Base-by-base conservation (phyloP, 23 tunicate species). In the Corella eumyota region DNA sequence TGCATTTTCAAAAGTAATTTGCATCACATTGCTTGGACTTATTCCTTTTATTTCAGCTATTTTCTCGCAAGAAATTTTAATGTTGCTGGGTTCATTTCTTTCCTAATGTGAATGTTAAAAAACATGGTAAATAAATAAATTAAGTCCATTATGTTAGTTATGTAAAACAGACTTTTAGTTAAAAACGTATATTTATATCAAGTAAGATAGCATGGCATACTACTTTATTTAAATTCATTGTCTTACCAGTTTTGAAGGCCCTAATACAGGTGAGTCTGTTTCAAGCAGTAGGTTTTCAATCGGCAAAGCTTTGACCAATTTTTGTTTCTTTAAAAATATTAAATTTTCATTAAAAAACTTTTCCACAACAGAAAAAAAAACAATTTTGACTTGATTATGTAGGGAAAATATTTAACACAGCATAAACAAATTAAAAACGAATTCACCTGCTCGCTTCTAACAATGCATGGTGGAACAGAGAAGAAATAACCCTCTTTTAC, bases 221-320 rank as follows among this genome's bases (percentile, higher is more conserved):
- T 40, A 40, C 11, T 9, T 11, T 40, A 9, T 15, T 9, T 40
- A 40, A 15, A 40, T 40, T 40, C 6, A 36, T 13, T 35, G 20
- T 3, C 60, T 20, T 29, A 79, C 87, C 62, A 69, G 56, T 53
- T 84, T 84, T 30, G 56, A 52, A 27, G 94, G 81, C 11, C 90
- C 77, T 19, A 90, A 50, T 23, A 66, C 97, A 15, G 97, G 97
- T 21, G 97, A 90, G 36, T 90, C 97, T 6, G 97, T 90, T 73
- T 90, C 97, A 40, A 90, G 82, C 6, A 90, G 40, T 36, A 90
- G 32, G 36, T 63, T 65, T 34, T 80, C 82, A 56, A 90, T 33
- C 46, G 97, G 97, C 23, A 90, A 15, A 24, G 32, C 25, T 74
- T 90, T 90, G 0, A 80, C 87, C 44, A 90, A 24, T n/a, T 80